These are phyloP conservation scores for Lithobates sylvaticus DNA, from an alignment of 2,797 vertebrate genomes.

Conservation along the genomic window DNA sequence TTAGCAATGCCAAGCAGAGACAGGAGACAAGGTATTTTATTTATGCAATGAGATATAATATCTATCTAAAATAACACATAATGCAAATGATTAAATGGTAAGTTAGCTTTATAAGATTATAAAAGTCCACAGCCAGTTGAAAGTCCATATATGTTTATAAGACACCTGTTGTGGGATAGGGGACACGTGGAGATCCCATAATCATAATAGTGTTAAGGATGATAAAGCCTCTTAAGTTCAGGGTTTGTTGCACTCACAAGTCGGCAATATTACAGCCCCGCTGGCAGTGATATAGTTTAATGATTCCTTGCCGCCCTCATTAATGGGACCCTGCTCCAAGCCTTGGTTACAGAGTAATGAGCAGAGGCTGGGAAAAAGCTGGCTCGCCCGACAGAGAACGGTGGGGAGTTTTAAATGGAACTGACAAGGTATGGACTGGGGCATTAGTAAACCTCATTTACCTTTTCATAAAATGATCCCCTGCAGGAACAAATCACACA, in stretches of 20 bases:
- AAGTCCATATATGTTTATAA: slow-evolving; percentile 22
- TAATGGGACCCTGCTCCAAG: slow-evolving; percentile 28
- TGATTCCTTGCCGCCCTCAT: slow-evolving; percentile 47
- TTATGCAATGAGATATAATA: neutral
- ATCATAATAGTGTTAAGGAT: slow-evolving; percentile 42
- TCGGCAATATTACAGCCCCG: slow-evolving; percentile 18
- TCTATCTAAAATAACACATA: neutral
- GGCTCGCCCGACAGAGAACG: slow-evolving; percentile 1
- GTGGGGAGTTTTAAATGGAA: slow-evolving; percentile 38
- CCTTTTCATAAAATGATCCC: slow-evolving; percentile 37
- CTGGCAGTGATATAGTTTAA: slow-evolving; percentile 45
- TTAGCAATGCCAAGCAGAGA: neutral
- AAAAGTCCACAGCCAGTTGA: slow-evolving; percentile 18
- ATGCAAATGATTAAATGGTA: neutral
- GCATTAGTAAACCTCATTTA: slow-evolving; percentile 40
- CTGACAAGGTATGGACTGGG: slow-evolving; percentile 42
- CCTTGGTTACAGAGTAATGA: slow-evolving; percentile 40
- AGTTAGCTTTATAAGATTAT: neutral
- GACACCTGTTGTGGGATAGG: slow-evolving; percentile 33
- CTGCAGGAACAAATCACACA: slow-evolving; percentile 24
- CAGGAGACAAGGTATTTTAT: neutral
- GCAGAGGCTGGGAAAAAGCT: slow-evolving; percentile 1
- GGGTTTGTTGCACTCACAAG: slow-evolving; percentile 35
- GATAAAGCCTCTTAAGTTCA: slow-evolving; percentile 32
- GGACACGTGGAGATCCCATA: slow-evolving; percentile 23